Percentiles rank a stretch among this genome's conserved stretches.
phyloP scores from a whole-genome alignment of 1,140 invertebrate genomes.

The Bathynomus jamesi region DNA sequence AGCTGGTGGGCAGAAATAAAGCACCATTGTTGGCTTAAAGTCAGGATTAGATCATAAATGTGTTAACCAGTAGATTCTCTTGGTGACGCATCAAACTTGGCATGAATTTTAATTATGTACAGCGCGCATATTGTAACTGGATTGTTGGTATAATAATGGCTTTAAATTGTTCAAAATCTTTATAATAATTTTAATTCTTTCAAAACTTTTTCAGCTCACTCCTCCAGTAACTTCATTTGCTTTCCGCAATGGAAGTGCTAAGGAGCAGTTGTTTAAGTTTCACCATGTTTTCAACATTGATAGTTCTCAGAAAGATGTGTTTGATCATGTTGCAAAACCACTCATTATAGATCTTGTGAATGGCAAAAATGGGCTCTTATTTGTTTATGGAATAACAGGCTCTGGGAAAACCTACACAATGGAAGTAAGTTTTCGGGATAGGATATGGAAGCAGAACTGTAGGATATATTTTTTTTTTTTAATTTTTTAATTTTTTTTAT shows the following conservation, averaged over 20 bases:
- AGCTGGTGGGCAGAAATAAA: too few species aligned
- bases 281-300: conserved; percentile 73
- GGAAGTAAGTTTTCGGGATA: conserved; percentile 51
- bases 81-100: too few species aligned
- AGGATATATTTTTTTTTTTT: not conserved
- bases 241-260: conserved; percentile 31
- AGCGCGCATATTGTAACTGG: too few species aligned
- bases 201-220: conserved; percentile 21
- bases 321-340: conserved; percentile 73
- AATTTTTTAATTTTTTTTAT: not conserved
- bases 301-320: conserved; percentile 70
- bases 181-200: not conserved
- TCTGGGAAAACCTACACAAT: conserved; percentile 95
- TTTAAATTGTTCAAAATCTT: too few species aligned
- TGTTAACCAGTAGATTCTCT: too few species aligned
- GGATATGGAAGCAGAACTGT: too few species aligned
- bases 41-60: too few species aligned
- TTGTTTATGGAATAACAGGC: conserved; percentile 93
- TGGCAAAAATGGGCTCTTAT: conserved; percentile 72
- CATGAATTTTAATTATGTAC: too few species aligned
- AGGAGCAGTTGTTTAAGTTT: conserved; percentile 47
- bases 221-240: conserved; percentile 22
- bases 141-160: too few species aligned
- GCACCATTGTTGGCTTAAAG: too few species aligned
- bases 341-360: conserved; percentile 61